phyloP scores from a whole-genome alignment of 2,888 invertebrate genomes.

The Phyllotreta striolata region DNA sequence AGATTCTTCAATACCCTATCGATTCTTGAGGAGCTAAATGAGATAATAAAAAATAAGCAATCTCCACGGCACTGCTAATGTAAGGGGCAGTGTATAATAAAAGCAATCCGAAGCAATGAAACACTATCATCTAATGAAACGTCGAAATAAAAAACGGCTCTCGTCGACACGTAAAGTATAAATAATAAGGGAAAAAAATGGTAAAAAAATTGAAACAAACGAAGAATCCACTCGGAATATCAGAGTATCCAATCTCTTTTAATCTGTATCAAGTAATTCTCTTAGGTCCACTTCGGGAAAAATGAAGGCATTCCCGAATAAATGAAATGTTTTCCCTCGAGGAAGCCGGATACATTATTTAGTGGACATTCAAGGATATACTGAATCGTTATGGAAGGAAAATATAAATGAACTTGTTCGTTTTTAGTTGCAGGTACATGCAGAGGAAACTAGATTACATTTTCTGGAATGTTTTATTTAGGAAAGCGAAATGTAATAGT shows the following conservation, averaged over 20 bases:
- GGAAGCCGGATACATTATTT: slow-evolving; percentile 58
- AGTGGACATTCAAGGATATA: slow-evolving; percentile 49
- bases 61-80: no score
- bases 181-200: slow-evolving; percentile 44
- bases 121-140: slow-evolving; percentile 19
- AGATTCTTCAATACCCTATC: no score
- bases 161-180: slow-evolving; percentile 46
- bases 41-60: no score
- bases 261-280: slow-evolving; percentile 62
- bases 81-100: no score
- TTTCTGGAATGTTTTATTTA: slow-evolving; percentile 20
- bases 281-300: slow-evolving; percentile 61
- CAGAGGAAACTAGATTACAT: slow-evolving; percentile 24
- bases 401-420: slow-evolving; percentile 40
- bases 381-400: slow-evolving; percentile 42
- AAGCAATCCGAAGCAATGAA: background rate
- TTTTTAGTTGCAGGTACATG: slow-evolving; percentile 18
- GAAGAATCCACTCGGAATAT: slow-evolving; percentile 57
- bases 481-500: slow-evolving; percentile 13
- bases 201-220: slow-evolving; percentile 52
- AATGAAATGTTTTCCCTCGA: slow-evolving; percentile 60
- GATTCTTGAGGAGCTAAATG: no score
- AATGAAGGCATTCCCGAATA: slow-evolving; percentile 62
- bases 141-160: slow-evolving; percentile 13
- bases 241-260: slow-evolving; percentile 62